Conservation (phyloP, 2,797 vertebrate species). For the Bradypodion ventrale region DNA sequence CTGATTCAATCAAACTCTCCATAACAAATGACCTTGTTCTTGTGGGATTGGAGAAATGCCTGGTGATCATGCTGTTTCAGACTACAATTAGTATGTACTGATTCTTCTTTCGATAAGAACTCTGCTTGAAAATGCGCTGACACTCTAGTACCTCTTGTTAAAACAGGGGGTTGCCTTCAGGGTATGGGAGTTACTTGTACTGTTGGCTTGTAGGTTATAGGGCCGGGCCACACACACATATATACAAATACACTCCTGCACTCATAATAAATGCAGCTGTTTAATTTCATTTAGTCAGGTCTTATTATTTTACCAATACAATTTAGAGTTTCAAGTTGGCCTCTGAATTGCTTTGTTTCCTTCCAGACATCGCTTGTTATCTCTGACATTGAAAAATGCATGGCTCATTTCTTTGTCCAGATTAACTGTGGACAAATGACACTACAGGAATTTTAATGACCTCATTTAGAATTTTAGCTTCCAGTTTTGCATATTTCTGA, state of each 20-base stretch:
- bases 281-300: neutral
- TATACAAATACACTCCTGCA: neutral
- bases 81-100: neutral
- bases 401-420: neutral
- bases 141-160: neutral
- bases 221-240: neutral
- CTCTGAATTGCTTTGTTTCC: neutral
- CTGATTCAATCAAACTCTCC: neutral
- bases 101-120: neutral
- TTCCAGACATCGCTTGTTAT: neutral
- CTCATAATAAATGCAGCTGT: neutral
- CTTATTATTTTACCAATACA: neutral
- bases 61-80: neutral
- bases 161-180: neutral
- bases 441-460: neutral
- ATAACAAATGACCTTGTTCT: too few species aligned
- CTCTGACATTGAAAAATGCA: neutral
- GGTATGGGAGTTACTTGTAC: neutral
- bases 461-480: neutral
- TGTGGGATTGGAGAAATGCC: neutral
- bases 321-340: neutral
- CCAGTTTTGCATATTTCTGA: neutral
- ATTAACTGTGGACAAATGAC: neutral
- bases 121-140: neutral
- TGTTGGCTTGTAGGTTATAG: neutral